Evolutionary conservation across 1,140 invertebrate genomes (phyloP).

Genomic region (Teleopsis dalmanni): DNA sequence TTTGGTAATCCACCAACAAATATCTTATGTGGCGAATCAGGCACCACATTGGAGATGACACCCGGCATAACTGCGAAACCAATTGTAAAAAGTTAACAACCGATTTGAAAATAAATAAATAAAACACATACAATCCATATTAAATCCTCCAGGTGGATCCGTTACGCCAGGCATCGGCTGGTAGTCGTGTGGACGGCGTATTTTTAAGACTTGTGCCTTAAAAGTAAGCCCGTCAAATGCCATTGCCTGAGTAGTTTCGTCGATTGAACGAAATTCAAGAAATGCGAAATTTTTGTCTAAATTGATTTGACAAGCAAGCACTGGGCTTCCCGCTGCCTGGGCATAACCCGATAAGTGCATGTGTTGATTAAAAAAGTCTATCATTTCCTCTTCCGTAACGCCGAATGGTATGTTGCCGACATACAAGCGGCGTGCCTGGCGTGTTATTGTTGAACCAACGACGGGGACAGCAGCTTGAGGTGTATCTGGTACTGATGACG

Average conservation of each 20-base stretch:
- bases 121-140: too few relatives aligned
- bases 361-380: slow-evolving; percentile 99
- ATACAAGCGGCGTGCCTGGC: slow-evolving; percentile 90
- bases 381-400: slow-evolving; percentile 99
- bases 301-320: slow-evolving; percentile 98
- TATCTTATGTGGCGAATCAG: slow-evolving; percentile 96
- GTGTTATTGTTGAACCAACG: slow-evolving; percentile 94
- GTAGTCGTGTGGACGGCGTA: slow-evolving; percentile 96
- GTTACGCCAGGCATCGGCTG: slow-evolving; percentile 96
- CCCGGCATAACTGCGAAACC: slow-evolving; percentile 38
- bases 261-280: slow-evolving; percentile 93
- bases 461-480: slow-evolving; percentile 91
- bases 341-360: slow-evolving; percentile 97
- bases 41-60: slow-evolving; percentile 73
- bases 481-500: slow-evolving; percentile 82
- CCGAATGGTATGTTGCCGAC: slow-evolving; percentile 99
- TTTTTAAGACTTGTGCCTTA: slow-evolving; percentile 98
- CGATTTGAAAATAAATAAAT: slow-evolving; percentile 74
- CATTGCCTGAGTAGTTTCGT: slow-evolving; percentile 99
- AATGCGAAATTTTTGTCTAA: slow-evolving; percentile 99
- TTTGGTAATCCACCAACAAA: slow-evolving; percentile 98
- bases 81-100: slow-evolving; percentile 50
- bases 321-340: slow-evolving; percentile 98
- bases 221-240: slow-evolving; percentile 99
- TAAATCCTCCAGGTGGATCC: slow-evolving; percentile 76